phyloP scores from a whole-genome alignment of 2,113 vertebrate species.

The Apteryx owenii region DNA sequence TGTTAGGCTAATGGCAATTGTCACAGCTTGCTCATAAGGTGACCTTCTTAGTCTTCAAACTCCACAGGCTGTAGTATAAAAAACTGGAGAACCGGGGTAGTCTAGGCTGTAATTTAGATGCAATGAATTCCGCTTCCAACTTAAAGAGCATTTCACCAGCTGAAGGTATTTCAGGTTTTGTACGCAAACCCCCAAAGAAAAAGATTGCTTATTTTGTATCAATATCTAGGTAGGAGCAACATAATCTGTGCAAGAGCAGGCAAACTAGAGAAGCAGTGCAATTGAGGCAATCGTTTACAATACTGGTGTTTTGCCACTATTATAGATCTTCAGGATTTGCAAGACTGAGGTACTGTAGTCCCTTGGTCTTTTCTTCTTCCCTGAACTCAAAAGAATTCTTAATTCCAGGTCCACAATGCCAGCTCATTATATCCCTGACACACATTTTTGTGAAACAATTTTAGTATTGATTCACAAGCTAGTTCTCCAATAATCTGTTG shows the following conservation, averaged over 20 bases:
- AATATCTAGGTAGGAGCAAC: neutral
- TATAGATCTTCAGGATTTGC: neutral
- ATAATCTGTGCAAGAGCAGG: neutral
- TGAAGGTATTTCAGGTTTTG: neutral
- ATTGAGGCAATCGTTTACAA: neutral
- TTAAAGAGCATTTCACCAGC: neutral
- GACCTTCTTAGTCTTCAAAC: rapidly evolving
- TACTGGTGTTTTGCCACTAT: neutral
- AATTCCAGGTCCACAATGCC: neutral
- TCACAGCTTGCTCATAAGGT: neutral
- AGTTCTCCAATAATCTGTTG: neutral
- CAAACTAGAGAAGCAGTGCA: neutral
- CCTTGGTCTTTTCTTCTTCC: neutral
- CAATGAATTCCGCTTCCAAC: neutral
- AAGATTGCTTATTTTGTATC: neutral
- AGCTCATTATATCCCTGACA: neutral
- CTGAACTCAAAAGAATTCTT: neutral
- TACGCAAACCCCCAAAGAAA: neutral
- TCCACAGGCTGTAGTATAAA: neutral
- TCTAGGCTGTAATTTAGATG: neutral
- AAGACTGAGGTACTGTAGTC: rapidly evolving
- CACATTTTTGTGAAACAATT: neutral
- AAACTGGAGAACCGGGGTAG: neutral
- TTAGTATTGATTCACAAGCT: neutral
- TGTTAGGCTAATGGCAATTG: neutral